These are phyloP conservation scores for Tychaedon coryphoeus DNA, from an alignment of 2,113 vertebrate genomes.

Conservation along the genomic window DNA sequence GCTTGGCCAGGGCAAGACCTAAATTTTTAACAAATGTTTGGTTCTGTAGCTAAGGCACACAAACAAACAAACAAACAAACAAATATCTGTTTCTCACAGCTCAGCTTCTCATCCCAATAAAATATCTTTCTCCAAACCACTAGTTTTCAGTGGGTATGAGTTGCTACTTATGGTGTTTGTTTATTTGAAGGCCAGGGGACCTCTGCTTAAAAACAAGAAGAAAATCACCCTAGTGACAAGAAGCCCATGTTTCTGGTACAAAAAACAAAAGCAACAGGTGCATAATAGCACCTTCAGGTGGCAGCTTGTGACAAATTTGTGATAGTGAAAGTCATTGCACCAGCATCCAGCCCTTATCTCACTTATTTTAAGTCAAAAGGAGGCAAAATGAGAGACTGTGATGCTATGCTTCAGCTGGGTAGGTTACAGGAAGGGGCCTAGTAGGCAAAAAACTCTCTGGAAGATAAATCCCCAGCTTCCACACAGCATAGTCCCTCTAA, in stretches of 20 bases:
- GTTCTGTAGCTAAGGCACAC: neutral
- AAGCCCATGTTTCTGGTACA: neutral
- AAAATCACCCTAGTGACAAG: neutral
- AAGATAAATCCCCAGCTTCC: neutral
- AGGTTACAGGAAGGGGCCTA: neutral
- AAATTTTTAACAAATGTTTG: constrained; percentile 9
- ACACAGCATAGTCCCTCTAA: neutral
- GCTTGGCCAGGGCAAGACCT: neutral
- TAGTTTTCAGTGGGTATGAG: neutral
- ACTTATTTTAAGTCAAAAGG: neutral
- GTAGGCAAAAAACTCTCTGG: neutral
- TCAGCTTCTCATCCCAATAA: neutral
- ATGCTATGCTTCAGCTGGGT: neutral
- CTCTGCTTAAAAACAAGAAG: neutral
- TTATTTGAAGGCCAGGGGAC: neutral
- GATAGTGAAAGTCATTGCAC: neutral
- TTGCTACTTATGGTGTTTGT: neutral
- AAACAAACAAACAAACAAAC: neutral
- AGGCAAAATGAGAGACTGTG: neutral
- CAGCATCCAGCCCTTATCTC: neutral
- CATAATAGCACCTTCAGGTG: neutral
- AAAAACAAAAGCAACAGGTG: neutral
- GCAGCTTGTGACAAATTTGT: neutral
- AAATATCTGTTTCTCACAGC: constrained; percentile 1
- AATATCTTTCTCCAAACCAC: neutral